These are phyloP conservation scores for Zaprionus ghesquierei DNA, from an alignment of 1,140 invertebrate genomes.

Conservation along the genomic window DNA sequence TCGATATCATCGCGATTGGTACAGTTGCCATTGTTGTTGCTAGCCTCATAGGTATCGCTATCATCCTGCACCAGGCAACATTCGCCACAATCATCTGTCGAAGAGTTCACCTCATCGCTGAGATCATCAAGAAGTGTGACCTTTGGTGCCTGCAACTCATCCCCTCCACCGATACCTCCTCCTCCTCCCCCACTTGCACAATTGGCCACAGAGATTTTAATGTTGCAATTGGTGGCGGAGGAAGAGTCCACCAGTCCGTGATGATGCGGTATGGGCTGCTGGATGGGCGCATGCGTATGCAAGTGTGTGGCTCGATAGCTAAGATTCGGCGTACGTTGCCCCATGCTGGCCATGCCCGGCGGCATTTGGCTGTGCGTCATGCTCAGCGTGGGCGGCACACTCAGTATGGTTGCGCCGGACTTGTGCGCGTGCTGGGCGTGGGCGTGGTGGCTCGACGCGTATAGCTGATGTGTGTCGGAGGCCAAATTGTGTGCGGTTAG, in stretches of 20 bases:
- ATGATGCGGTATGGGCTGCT: slow-evolving; percentile 56
- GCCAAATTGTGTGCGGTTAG: slow-evolving; percentile 69
- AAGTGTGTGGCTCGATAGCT: slow-evolving; percentile 52
- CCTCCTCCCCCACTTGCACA: too few relatives aligned
- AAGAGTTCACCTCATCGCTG: slow-evolving; percentile 67
- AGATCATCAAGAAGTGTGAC: slow-evolving; percentile 74
- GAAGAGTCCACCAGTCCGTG: neutral
- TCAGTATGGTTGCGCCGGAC: slow-evolving; percentile 52
- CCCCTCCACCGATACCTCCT: neutral
- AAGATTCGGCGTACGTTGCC: slow-evolving; percentile 70
- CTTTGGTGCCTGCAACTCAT: slow-evolving; percentile 62
- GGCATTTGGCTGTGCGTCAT: slow-evolving; percentile 76
- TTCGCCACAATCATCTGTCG: slow-evolving; percentile 67
- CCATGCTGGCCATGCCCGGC: slow-evolving; percentile 72
- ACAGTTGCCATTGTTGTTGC: slow-evolving; percentile 48
- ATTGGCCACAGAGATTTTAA: slow-evolving; percentile 68
- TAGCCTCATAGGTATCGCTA: slow-evolving; percentile 66
- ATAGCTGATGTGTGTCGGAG: slow-evolving; percentile 64
- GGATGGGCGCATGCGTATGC: slow-evolving; percentile 50
- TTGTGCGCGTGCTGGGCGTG: slow-evolving; percentile 32
- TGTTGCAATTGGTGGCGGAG: slow-evolving; percentile 53
- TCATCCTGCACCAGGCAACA: slow-evolving; percentile 67
- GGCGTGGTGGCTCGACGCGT: slow-evolving; percentile 28
- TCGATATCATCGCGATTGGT: slow-evolving; percentile 31
- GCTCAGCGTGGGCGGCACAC: slow-evolving; percentile 72